Conservation (phyloP, 2,888 invertebrate species). For the Ganaspis brasiliensis region DNA sequence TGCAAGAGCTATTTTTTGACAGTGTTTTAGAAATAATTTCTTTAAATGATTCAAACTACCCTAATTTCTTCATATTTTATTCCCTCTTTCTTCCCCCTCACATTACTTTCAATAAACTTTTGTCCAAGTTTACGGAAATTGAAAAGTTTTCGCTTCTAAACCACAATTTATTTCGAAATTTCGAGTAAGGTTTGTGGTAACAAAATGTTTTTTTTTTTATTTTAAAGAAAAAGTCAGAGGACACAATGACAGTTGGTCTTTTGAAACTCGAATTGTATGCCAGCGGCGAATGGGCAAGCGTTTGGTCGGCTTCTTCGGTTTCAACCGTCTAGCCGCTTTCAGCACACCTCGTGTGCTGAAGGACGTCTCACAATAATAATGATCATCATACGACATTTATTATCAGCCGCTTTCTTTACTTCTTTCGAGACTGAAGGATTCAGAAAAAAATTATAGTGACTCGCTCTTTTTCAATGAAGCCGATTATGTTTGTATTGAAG, state of each 20-base stretch:
- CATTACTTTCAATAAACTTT: too few relatives aligned
- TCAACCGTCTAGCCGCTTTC: conserved; percentile 79
- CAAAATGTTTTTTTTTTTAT: conserved; percentile 39
- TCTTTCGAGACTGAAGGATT: conserved; percentile 26
- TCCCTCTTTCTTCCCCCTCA: too few relatives aligned
- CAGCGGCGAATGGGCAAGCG: conserved; percentile 76
- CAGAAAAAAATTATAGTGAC: conserved; percentile 35
- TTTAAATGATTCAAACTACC: too few relatives aligned
- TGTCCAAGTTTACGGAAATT: too few relatives aligned
- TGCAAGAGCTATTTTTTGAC: too few relatives aligned
- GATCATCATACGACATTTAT: conserved; percentile 51
- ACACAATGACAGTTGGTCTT: conserved; percentile 68
- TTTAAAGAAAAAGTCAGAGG: conserved; percentile 59
- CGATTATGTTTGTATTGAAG: conserved; percentile 25
- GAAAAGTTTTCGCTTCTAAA: background rate
- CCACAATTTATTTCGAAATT: background rate
- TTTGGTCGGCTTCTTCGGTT: conserved; percentile 78
- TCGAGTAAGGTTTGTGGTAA: background rate
- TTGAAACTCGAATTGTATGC: conserved; percentile 74
- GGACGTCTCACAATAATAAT: conserved; percentile 53
- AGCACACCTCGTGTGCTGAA: conserved; percentile 68
- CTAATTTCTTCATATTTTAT: too few relatives aligned
- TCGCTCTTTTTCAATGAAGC: conserved; percentile 12
- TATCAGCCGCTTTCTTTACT: conserved; percentile 44
- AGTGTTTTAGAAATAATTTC: too few relatives aligned